phyloP scores from a whole-genome alignment of 2,888 invertebrate species.

The Archips xylosteana region DNA sequence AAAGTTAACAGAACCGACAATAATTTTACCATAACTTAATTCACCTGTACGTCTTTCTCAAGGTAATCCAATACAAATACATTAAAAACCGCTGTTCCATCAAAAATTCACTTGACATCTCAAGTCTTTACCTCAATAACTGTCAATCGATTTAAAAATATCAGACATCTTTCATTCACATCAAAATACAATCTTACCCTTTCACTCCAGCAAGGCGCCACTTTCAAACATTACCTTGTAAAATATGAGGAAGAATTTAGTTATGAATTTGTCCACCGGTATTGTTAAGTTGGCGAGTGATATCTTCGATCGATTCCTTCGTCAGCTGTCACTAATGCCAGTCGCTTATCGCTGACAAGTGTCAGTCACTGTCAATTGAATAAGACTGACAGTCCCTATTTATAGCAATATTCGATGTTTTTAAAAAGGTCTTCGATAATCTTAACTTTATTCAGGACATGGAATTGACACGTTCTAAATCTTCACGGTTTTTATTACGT shows the following conservation, averaged over 20 bases:
- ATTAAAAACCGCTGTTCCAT: background rate
- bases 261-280: conserved; percentile 1
- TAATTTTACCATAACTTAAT: background rate
- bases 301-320: conserved; percentile 70
- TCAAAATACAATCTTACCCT: background rate
- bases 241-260: background rate
- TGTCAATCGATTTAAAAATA: conserved; percentile 37
- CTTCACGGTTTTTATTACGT: too few species aligned
- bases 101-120: conserved; percentile 13
- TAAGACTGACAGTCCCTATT: conserved; percentile 54
- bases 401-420: conserved; percentile 27
- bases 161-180: conserved; percentile 38
- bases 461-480: background rate
- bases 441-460: background rate
- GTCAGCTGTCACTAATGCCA: conserved; percentile 64
- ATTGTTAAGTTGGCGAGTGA: conserved; percentile 27
- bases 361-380: conserved; percentile 73
- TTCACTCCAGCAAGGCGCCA: background rate
- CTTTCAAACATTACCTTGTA: background rate
- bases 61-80: background rate
- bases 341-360: conserved; percentile 69
- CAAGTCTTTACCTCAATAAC: conserved; percentile 36
- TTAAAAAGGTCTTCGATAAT: conserved; percentile 13
- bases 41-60: background rate
- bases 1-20: background rate